These are phyloP conservation scores for Setophaga petechia DNA, from an alignment of 2,113 vertebrate genomes.

Conservation along the genomic window DNA sequence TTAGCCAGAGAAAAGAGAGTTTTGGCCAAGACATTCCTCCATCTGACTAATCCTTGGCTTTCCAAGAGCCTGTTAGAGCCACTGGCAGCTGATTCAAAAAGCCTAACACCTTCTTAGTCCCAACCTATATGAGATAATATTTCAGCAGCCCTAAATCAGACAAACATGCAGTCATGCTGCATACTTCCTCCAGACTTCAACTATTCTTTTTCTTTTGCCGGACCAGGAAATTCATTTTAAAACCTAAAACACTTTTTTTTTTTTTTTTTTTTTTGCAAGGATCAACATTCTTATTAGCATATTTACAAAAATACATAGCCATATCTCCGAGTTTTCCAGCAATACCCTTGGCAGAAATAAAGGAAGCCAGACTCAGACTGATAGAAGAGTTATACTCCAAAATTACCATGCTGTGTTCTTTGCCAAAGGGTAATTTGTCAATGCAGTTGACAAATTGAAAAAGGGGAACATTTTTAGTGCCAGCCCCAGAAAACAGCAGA, in stretches of 20 bases:
- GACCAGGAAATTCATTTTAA: not conserved
- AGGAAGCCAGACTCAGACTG: slow-evolving; percentile 37
- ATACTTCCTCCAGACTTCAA: slow-evolving; percentile 16
- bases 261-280: not conserved
- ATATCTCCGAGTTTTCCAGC: not conserved
- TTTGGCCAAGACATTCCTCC: slow-evolving; percentile 55
- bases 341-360: slow-evolving; percentile 47
- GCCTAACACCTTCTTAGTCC: slow-evolving; percentile 51
- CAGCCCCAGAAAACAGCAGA: slow-evolving; percentile 14
- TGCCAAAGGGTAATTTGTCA: slow-evolving; percentile 52
- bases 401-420: slow-evolving; percentile 17
- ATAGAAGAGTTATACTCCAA: slow-evolving; percentile 44
- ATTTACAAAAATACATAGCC: slow-evolving; percentile 3
- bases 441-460: slow-evolving; percentile 41
- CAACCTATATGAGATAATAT: slow-evolving; percentile 13
- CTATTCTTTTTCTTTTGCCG: not conserved
- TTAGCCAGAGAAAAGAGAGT: slow-evolving; percentile 53
- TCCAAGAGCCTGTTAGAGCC: slow-evolving; percentile 39
- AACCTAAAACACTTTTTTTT: not conserved
- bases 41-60: slow-evolving; percentile 61
- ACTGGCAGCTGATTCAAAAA: slow-evolving; percentile 46
- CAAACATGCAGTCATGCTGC: not conserved
- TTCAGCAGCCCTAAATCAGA: slow-evolving; percentile 25
- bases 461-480: slow-evolving; percentile 34
- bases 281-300: not conserved